Base-by-base conservation (phyloP, 2,888 invertebrate genomes). In the Lacanobia oleracea region DNA sequence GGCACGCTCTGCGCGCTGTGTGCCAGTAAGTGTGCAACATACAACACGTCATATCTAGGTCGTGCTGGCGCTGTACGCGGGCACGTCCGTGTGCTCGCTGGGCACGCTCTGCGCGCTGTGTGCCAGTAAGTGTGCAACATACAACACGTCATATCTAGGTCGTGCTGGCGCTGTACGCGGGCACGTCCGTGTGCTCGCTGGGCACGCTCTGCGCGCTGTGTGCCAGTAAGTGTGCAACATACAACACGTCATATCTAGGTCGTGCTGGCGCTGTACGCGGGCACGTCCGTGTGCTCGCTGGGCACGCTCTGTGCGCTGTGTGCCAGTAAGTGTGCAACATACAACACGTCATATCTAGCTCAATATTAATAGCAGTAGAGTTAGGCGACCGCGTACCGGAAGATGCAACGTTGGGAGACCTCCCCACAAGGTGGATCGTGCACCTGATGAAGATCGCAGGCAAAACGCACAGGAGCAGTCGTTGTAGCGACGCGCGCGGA, bases 101-200 rank as follows among this genome's bases (percentile, higher is more conserved):
- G 71, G 61, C 74, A 68, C 75, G 54, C 72, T 72, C 63, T 80
- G 79, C 72, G 67, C 56, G 8, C 23, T 60, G 7, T 65, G 80
- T 53, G 64, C 80, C 53, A 67, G 51, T 83, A 0, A 74, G 64
- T 54, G 2, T 21, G 1, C 43, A 7, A 43, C 33, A 33, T 6
- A 33, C 33, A 33, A 33, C 33, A n/a, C n/a, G n/a, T n/a, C n/a
- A n/a, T n/a, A n/a, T n/a, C n/a, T n/a, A n/a, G n/a, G n/a, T n/a
- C 37, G 77, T 94, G 78, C 81, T 84, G 18, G 91, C 92, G 69
- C 88, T 94, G 70, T 94, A 94, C 92, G 89, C 89, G 4, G 91
- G 91, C 37, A 54, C 88, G 40, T 66, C 77, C 23, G 69, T 62
- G 12, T 72, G 70, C 69, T 27, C 68, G 53, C 67, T 66, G n/a